Percentiles rank a stretch among this genome's conserved stretches.
Evolutionary conservation across 2,888 invertebrate genomes (phyloP).

Genomic region (Crossocerus cetratus): DNA sequence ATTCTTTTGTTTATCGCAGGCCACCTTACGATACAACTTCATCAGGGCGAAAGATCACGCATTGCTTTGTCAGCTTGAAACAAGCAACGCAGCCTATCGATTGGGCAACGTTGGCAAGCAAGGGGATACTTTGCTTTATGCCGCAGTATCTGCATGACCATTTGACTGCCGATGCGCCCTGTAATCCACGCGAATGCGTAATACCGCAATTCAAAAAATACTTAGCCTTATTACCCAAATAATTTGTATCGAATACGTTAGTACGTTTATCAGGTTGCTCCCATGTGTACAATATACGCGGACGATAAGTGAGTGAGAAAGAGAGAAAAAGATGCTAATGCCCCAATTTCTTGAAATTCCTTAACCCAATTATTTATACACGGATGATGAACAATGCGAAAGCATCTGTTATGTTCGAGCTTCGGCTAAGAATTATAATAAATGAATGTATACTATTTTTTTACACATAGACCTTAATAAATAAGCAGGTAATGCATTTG

Average conservation of each 20-base stretch:
- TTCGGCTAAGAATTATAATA: too few species aligned
- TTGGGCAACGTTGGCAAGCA: constrained; percentile 79
- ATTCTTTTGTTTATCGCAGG: constrained; percentile 52
- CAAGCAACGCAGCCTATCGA: constrained; percentile 78
- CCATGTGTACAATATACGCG: background rate
- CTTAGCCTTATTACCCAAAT: constrained; percentile 70
- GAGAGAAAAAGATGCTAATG: too few species aligned
- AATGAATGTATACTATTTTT: too few species aligned
- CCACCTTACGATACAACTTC: constrained; percentile 71
- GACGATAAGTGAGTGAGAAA: background rate
- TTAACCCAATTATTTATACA: background rate
- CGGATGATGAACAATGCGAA: background rate
- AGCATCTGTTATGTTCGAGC: background rate
- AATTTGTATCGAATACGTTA: background rate
- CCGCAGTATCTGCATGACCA: constrained; percentile 82
- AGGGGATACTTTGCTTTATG: constrained; percentile 81
- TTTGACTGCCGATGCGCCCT: constrained; percentile 72
- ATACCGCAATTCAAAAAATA: constrained; percentile 73
- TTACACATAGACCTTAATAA: too few species aligned
- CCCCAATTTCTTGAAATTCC: background rate
- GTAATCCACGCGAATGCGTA: constrained; percentile 69
- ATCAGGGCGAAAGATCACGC: constrained; percentile 79
- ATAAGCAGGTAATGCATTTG: too few species aligned
- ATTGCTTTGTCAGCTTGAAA: constrained; percentile 84
- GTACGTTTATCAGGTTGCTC: background rate